Evolutionary conservation across 2,888 invertebrate species (phyloP), one percentile per base, ranked within the genome.

Genomic region (Pterostichus niger): DNA sequence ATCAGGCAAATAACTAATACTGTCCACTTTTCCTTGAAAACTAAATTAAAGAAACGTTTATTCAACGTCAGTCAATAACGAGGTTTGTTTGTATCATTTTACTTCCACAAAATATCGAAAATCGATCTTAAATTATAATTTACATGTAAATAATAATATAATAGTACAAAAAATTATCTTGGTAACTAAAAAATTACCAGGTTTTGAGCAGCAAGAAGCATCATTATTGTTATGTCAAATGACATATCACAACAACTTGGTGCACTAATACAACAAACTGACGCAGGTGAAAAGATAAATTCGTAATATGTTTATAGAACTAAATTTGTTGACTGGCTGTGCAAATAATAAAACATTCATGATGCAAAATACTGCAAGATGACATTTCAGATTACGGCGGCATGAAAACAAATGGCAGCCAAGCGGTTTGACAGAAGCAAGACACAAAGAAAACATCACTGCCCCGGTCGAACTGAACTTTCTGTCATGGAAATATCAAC

Each of bases 321-420:
- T 71, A 24, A 9, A 71, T 71, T 71, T 71, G 15, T 71, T 71
- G 6, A 40, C 68, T 44, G 44, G 44, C 44, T 17, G 68, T 17
- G 17, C 3, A 24, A 17, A 59, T 35, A 75, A 40, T 75, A 33
- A 17, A 75, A 82, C 33, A 82, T 61, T 75, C 33, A 75, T 82
- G 59, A 35, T 82, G 64, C 24, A 83, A 83, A 83, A 83, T 54
- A 52, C 49, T 83, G 64, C 87, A 85, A 87, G 86, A 89, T 90
- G 89, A 89, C 89, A 89, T 89, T 89, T 89, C 88, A 87, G 87
- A 88, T 87, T 88, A 89, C 89, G 73, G 84, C 89, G 89, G 89
- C 88, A 87, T 87, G 87, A 89, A 89, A 87, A 91, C 90, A 91
- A 91, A 91, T 89, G 90, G 90, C 91, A 91, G 91, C 92, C 89